These are phyloP conservation scores for Euzetes globulus DNA, from an alignment of 2,888 invertebrate genomes.

Conservation along the genomic window DNA sequence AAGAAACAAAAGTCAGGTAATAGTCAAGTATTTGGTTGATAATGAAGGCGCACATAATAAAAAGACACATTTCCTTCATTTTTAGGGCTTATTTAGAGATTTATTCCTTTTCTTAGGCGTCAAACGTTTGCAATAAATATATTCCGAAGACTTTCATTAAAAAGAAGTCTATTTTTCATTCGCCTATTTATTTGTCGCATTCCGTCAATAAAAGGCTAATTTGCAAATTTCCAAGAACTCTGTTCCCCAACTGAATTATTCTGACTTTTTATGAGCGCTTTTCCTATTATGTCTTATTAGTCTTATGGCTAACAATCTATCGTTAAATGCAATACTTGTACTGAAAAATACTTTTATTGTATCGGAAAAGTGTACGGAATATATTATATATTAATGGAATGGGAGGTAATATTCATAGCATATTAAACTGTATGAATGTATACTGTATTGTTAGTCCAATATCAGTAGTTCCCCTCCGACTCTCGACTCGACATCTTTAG, in stretches of 20 bases:
- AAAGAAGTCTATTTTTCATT: too few relatives aligned
- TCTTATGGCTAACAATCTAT: not conserved
- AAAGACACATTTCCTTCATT: not conserved
- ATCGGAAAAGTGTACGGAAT: not conserved
- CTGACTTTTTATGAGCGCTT: not conserved
- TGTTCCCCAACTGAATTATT: not conserved
- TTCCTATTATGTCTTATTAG: conserved; percentile 1
- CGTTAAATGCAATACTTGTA: not conserved
- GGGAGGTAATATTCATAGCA: conserved; percentile 7
- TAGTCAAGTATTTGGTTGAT: not conserved
- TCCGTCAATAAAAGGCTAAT: not conserved
- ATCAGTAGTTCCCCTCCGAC: not conserved
- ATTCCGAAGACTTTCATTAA: too few relatives aligned
- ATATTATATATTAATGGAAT: conserved; percentile 20
- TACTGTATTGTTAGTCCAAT: not conserved
- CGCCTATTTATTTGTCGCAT: too few relatives aligned
- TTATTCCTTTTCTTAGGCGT: not conserved
- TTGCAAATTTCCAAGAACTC: not conserved
- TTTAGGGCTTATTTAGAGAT: not conserved
- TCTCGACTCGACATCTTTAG: not conserved
- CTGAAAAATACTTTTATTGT: not conserved
- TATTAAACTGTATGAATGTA: conserved; percentile 11
- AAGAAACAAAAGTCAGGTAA: not conserved
- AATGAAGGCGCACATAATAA: not conserved
- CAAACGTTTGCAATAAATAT: too few relatives aligned